These are phyloP conservation scores for Paracentrotus lividus DNA, from an alignment of 53 echinoderm and acorn worm genomes.

Conservation along the genomic window DNA sequence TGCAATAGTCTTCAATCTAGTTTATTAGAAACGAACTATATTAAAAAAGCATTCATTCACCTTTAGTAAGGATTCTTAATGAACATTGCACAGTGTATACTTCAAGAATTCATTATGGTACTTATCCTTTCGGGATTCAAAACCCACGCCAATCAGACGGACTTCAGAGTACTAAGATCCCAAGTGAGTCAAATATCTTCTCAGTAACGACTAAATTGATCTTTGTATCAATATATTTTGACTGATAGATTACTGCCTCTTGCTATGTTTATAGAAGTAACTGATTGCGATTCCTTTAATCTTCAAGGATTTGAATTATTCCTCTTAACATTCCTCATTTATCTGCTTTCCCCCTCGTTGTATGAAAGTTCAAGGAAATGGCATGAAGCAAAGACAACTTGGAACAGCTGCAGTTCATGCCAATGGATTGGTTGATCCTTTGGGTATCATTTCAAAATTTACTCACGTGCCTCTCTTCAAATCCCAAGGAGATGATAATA, in stretches of 20 bases:
- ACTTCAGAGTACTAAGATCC: neutral
- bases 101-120: neutral
- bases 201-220: neutral
- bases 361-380: neutral
- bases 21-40: neutral
- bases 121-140: neutral
- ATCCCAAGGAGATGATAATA: constrained; percentile 14
- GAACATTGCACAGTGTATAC: neutral
- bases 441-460: neutral
- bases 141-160: neutral
- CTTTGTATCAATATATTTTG: neutral
- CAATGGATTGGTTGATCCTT: neutral
- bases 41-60: neutral
- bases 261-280: neutral
- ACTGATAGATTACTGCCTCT: neutral
- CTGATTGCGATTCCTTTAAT: neutral
- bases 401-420: constrained; percentile 3
- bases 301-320: constrained; percentile 22
- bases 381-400: neutral
- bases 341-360: neutral
- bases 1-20: neutral
- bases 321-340: neutral
- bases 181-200: neutral
- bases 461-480: neutral
- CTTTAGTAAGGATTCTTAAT: neutral